These are phyloP conservation scores for Cydia pomonella DNA, from an alignment of 1,140 invertebrate species.

Conservation along the genomic window DNA sequence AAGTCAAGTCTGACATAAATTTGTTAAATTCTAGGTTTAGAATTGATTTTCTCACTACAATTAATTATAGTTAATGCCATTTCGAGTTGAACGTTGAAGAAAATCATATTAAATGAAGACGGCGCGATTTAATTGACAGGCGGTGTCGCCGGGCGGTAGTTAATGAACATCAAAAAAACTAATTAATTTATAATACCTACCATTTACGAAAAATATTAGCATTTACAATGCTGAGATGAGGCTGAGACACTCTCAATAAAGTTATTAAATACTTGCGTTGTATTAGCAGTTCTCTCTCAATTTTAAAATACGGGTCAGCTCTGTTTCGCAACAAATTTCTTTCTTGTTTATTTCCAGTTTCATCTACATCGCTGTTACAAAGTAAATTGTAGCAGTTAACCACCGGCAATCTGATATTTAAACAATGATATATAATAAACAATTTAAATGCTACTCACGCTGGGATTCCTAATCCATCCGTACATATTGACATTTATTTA, in stretches of 20 bases:
- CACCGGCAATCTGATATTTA: background rate
- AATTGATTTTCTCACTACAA: background rate
- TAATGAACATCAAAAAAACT: background rate
- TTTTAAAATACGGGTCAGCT: no score
- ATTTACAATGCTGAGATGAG: background rate
- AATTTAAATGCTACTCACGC: conserved; percentile 12
- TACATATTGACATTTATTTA: conserved; percentile 30
- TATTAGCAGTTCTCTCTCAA: no score
- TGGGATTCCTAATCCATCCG: conserved; percentile 22
- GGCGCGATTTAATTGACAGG: background rate
- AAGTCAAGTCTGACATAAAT: background rate
- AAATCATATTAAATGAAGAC: background rate
- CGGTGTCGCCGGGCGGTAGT: background rate
- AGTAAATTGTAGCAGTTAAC: background rate
- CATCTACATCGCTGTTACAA: background rate
- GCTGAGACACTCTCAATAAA: background rate
- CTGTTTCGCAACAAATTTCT: no score
- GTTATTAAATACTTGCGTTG: background rate
- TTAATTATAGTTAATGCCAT: background rate
- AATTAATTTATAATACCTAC: background rate
- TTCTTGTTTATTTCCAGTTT: background rate
- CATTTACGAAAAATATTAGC: no score
- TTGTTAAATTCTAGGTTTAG: background rate
- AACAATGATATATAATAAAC: conserved; percentile 16
- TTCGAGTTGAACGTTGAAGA: background rate